Conservation (phyloP, 2,797 vertebrate species). For the Nothura maculosa region DNA sequence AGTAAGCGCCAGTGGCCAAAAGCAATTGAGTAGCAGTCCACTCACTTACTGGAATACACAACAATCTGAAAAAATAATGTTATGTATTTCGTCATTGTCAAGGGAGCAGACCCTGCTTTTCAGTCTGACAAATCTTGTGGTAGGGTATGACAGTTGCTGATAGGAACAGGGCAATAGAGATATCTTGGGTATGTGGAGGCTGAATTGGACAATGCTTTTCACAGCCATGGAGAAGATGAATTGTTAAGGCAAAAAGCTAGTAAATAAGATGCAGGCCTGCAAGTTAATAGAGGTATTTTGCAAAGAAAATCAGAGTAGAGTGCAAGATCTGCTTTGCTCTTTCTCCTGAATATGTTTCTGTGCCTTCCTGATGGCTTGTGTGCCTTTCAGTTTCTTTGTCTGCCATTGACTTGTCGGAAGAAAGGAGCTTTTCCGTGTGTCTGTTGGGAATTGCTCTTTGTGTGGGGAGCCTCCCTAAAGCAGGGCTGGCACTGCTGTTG, state of each 20-base stretch:
- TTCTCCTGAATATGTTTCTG: neutral
- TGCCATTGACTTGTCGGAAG: neutral
- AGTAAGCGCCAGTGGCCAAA: neutral
- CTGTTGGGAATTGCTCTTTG: fast-evolving
- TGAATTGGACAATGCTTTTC: neutral
- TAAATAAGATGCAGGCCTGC: neutral
- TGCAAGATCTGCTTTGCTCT: neutral
- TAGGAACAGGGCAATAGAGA: neutral
- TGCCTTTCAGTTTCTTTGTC: neutral
- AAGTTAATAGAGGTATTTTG: neutral
- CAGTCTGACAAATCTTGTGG: neutral
- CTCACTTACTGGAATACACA: neutral
- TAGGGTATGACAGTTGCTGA: neutral
- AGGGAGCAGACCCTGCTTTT: neutral
- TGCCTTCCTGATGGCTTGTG: neutral
- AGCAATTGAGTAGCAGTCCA: neutral
- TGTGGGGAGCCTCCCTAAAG: neutral
- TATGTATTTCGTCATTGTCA: neutral
- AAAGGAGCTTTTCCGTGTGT: neutral
- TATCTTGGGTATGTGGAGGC: neutral
- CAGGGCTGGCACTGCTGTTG: neutral
- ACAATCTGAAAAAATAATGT: neutral
- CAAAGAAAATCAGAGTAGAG: neutral
- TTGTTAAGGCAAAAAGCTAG: neutral
- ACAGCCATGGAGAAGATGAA: neutral